Percentiles rank a stretch among this genome's conserved stretches.
phyloP scores from a whole-genome alignment of 2,113 vertebrate species.

The Chaetops frenatus region DNA sequence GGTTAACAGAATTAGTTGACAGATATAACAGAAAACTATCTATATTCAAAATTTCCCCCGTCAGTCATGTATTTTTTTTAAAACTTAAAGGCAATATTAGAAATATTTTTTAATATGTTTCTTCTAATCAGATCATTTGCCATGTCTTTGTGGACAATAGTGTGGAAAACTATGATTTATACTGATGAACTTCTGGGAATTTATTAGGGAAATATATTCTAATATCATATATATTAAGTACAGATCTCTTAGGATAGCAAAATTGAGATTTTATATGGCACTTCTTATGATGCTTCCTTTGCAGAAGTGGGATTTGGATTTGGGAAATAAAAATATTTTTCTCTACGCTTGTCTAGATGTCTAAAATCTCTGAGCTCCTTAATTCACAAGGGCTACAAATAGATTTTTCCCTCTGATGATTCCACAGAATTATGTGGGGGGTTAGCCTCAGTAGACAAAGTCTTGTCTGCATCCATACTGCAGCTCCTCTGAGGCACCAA shows the following conservation, averaged over 20 bases:
- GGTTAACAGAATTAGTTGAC: neutral
- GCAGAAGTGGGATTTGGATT: neutral
- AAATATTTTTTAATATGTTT: neutral
- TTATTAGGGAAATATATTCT: neutral
- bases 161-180: neutral
- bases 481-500: neutral
- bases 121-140: neutral
- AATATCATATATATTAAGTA: neutral
- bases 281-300: neutral
- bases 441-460: neutral
- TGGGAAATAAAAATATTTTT: neutral
- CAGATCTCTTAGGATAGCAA: neutral
- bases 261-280: neutral
- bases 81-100: neutral
- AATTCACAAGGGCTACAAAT: neutral
- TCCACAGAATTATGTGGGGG: neutral
- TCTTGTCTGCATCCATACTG: neutral
- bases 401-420: neutral
- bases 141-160: neutral
- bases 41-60: neutral
- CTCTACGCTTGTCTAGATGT: neutral
- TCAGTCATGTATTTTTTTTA: neutral
- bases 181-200: neutral
- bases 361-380: neutral
- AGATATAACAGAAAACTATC: neutral